Evolutionary conservation across 2,797 vertebrate species (phyloP), one percentile per base, ranked within the genome.

Genomic region (Arctocebus calabarensis): DNA sequence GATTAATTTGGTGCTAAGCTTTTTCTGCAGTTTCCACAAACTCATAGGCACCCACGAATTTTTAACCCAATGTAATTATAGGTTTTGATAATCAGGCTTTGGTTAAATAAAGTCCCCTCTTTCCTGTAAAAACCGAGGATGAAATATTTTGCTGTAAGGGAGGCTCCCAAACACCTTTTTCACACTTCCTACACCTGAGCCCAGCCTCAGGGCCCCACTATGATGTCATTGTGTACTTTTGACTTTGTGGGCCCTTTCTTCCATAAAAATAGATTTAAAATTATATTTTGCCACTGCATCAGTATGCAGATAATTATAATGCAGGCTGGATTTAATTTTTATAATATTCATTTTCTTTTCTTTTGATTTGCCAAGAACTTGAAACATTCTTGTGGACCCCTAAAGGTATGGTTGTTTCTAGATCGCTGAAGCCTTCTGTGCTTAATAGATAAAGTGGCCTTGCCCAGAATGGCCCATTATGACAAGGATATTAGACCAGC

Each of bases 61-160:
- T 99, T 99, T 99, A 99, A 98, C 98, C 98, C 98, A 99, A 99
- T 99, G 99, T 99, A 99, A 99, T 99, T 99, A 99, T 98, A 98
- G 98, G 97, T 99, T 99, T 99, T 98, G 98, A 99, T 99, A 98
- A 99, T 99, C 99, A 98, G 98, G 98, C 98, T 98, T 98, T 97
- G 94, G 98, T 99, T 99, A 99, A 99, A 98, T 99, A 98, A 98
- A 98, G 98, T 98, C 98, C 98, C 93, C 98, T 98, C 98, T 98
- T 98, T 98, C 98, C 99, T 99, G 99, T 99, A 99, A 99, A 99
- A 99, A 99, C 98, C 98, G 98, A 98, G 99, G 99, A 99, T 99
- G 99, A 99, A 99, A 99, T 99, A 98, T 98, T 98, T 98, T 98
- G 98, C 98, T 99, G 98, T 99, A 98, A 98, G 98, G 98, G 73